Conservation (phyloP, 2,113 vertebrate genomes). For the Acrocephalus kingi region DNA sequence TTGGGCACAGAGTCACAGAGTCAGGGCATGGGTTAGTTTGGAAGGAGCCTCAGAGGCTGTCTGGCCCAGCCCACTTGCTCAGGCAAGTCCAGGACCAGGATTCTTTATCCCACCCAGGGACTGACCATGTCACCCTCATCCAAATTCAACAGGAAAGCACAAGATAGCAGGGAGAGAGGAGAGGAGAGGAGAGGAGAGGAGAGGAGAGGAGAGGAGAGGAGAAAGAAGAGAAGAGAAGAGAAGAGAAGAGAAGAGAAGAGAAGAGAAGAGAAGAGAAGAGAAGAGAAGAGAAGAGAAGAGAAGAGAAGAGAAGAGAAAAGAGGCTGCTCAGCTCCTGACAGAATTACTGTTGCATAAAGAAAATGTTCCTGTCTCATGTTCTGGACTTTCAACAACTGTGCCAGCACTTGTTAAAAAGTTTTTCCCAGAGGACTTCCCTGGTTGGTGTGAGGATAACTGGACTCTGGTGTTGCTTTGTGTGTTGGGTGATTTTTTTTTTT, state of each 20-base stretch:
- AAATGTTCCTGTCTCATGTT: rapidly evolving
- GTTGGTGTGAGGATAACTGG: not conserved
- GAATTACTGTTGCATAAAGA: not conserved
- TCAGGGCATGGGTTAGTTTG: not conserved
- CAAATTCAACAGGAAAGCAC: not conserved
- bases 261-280: too few species aligned
- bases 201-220: not conserved
- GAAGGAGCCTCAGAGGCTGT: not conserved
- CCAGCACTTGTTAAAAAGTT: not conserved
- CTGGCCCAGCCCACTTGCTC: not conserved
- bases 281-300: not conserved
- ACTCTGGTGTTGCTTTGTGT: not conserved
- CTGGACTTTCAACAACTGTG: not conserved
- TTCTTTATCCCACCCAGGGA: not conserved
- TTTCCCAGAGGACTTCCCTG: not conserved
- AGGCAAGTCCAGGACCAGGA: not conserved
- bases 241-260: not conserved
- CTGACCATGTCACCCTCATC: not conserved
- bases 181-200: not conserved
- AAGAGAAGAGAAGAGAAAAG: not conserved
- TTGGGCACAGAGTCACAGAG: not conserved
- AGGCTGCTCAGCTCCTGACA: not conserved
- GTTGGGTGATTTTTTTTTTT: not conserved
- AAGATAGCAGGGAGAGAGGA: not conserved
- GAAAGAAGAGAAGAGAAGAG: not conserved